Percentiles rank a stretch among this genome's conserved stretches.
These are phyloP conservation scores for Unio delphinus DNA, from an alignment of 2,888 invertebrate species.

Conservation along the genomic window DNA sequence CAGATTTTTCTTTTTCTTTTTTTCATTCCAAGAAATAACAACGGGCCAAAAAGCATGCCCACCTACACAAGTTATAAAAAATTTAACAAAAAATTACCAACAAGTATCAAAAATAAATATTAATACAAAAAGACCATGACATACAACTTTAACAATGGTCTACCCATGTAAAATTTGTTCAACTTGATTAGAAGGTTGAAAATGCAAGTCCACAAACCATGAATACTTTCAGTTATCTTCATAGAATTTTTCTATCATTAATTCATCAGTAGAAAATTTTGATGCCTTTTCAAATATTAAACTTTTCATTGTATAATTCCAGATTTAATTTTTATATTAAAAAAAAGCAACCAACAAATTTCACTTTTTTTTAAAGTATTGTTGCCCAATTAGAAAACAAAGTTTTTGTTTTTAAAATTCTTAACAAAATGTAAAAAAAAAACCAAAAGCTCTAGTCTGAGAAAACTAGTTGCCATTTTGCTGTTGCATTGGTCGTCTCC, in stretches of 20 bases:
- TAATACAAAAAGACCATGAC: conserved; percentile 70
- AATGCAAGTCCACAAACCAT: background rate
- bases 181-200: background rate
- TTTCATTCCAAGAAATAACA: too few relatives aligned
- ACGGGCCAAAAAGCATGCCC: too few relatives aligned
- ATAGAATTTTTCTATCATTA: conserved; percentile 1
- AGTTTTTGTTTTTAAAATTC: too few relatives aligned
- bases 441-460: conserved; percentile 3
- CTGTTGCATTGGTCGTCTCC: conserved; percentile 25
- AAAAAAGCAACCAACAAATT: background rate
- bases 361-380: too few relatives aligned
- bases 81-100: conserved; percentile 72
- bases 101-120: conserved; percentile 81
- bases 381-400: too few relatives aligned
- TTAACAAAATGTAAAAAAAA: conserved; percentile 1
- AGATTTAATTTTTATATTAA: too few relatives aligned
- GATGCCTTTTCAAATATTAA: conserved; percentile 21
- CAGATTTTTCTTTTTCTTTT: too few relatives aligned
- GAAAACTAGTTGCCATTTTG: conserved; percentile 41
- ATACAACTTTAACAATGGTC: conserved; percentile 60
- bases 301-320: background rate
- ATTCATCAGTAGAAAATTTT: conserved; percentile 18
- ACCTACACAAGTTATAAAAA: background rate
- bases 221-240: background rate
- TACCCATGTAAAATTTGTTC: conserved; percentile 24